Evolutionary conservation across 2,113 vertebrate species (phyloP).

Genomic region (Chloropsis hardwickii): DNA sequence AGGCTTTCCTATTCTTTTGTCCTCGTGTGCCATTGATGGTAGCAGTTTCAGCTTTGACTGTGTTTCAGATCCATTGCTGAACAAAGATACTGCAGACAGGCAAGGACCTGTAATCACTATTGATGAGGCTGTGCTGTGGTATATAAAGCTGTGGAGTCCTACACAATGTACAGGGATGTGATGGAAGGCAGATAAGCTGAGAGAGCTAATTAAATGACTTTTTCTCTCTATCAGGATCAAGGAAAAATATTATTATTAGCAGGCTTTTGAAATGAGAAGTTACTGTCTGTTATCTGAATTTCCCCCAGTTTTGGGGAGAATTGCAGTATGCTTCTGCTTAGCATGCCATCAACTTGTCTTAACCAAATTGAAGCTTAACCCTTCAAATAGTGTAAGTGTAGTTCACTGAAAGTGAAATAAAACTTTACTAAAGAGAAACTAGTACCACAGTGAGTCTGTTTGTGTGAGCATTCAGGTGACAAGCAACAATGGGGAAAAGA

Average conservation of each 20-base stretch:
- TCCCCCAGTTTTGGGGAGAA: background rate
- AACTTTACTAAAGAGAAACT: background rate
- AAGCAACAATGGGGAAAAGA: background rate
- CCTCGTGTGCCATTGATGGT: background rate
- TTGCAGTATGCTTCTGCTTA: background rate
- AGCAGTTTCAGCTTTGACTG: background rate
- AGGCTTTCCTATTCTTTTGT: constrained; percentile 20
- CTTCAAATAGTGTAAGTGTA: background rate
- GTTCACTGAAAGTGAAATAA: background rate
- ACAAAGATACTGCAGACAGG: background rate
- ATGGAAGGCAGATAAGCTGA: background rate
- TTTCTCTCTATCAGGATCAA: background rate
- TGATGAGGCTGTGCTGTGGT: background rate
- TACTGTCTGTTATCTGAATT: background rate
- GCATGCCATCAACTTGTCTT: background rate
- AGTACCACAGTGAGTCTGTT: background rate
- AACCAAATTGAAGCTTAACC: background rate
- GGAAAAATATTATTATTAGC: background rate
- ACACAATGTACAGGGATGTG: background rate
- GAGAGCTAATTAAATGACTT: background rate
- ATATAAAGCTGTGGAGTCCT: background rate
- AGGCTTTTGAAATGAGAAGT: background rate
- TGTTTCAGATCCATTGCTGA: background rate
- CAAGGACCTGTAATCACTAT: background rate
- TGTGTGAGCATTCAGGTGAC: background rate